These are phyloP conservation scores for Drosophila tsacasi DNA, from an alignment of 1,140 invertebrate genomes.

Conservation along the genomic window DNA sequence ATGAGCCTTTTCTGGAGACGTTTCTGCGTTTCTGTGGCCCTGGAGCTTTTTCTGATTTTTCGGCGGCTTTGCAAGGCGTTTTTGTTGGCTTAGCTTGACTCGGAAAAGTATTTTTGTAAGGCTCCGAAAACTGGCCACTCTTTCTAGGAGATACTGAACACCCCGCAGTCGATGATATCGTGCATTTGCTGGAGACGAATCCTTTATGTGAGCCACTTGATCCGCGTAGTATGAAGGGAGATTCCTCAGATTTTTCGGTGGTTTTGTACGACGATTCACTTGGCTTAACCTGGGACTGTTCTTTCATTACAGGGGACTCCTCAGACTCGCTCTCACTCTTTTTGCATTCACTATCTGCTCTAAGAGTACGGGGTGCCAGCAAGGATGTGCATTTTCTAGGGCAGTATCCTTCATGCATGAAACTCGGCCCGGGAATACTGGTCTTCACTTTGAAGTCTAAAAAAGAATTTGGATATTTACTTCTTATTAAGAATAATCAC, in stretches of 20 bases:
- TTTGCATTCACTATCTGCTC: no score
- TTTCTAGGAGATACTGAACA: not conserved
- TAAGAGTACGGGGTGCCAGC: no score
- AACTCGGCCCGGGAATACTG: not conserved
- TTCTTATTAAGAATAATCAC: no score
- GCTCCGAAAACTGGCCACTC: no score
- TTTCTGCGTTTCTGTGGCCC: not conserved
- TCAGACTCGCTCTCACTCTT: not conserved
- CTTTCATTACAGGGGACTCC: not conserved
- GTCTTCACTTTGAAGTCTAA: not conserved
- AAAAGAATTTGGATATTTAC: not conserved
- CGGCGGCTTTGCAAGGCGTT: not conserved
- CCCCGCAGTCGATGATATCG: no score
- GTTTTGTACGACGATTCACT: not conserved
- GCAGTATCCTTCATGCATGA: not conserved
- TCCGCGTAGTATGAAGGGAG: not conserved
- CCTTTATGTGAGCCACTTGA: not conserved
- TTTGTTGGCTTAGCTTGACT: not conserved
- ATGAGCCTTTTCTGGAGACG: not conserved
- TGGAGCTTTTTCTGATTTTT: not conserved
- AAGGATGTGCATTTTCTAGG: not conserved
- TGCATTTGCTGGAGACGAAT: not conserved
- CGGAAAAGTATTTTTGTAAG: not conserved
- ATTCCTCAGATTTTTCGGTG: not conserved
- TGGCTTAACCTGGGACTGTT: not conserved